These are phyloP conservation scores for Pollachius pollachius DNA, from an alignment of 2,113 vertebrate genomes.

Conservation along the genomic window DNA sequence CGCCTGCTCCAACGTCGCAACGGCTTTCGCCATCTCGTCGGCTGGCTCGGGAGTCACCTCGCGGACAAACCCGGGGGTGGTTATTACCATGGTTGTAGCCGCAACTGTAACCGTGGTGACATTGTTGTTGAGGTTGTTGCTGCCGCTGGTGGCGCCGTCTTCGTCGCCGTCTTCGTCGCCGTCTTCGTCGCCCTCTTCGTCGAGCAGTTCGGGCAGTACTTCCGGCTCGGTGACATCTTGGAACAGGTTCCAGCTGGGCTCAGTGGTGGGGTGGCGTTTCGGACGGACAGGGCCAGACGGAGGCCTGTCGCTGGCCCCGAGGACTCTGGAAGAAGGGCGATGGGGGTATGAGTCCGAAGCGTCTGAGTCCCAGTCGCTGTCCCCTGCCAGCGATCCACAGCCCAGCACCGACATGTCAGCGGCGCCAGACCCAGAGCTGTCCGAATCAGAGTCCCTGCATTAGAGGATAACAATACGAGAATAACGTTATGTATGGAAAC, in stretches of 20 bases:
- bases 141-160: neutral
- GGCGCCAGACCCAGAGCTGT: slow-evolving; percentile 73
- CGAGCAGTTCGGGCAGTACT: slow-evolving; percentile 40
- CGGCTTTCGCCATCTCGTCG: neutral
- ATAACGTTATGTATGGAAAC: neutral
- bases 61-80: slow-evolving; percentile 19
- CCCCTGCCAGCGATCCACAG: slow-evolving; percentile 64
- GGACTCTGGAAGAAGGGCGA: slow-evolving; percentile 46
- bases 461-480: neutral
- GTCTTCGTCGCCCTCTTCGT: slow-evolving; percentile 31
- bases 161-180: slow-evolving; percentile 33
- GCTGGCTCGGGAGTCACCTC: slow-evolving; percentile 24
- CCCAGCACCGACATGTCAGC: slow-evolving; percentile 67
- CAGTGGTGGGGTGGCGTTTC: slow-evolving; percentile 14
- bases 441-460: slow-evolving; percentile 70
- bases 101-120: slow-evolving; percentile 20
- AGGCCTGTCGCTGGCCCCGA: slow-evolving; percentile 28
- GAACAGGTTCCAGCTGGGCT: slow-evolving; percentile 67
- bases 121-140: neutral
- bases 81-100: neutral
- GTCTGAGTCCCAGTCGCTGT: slow-evolving; percentile 79
- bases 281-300: slow-evolving; percentile 2
- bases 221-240: slow-evolving; percentile 47
- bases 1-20: slow-evolving; percentile 27
- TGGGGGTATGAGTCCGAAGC: slow-evolving; percentile 65